A percentile compares a stretch with the other conserved stretches of the same genome.
phyloP scores from a whole-genome alignment of 1,140 invertebrate species.

The Nebria ingens region DNA sequence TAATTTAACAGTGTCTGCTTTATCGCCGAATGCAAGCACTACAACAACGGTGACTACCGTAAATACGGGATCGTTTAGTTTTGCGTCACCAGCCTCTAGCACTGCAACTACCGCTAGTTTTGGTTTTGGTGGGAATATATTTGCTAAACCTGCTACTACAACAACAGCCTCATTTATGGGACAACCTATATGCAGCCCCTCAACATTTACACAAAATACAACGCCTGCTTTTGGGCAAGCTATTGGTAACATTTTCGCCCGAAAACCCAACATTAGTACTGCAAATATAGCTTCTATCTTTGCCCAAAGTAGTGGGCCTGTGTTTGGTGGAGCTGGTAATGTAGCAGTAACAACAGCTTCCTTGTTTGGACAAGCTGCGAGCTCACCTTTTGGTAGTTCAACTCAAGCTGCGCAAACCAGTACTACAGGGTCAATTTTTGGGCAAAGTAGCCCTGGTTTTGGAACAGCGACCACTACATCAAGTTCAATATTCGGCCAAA shows the following conservation, averaged over 20 bases:
- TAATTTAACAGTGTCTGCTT: constrained; percentile 2
- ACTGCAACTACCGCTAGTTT: constrained; percentile 9
- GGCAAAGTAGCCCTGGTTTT: constrained; percentile 13
- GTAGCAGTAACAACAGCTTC: not conserved
- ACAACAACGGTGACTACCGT: not conserved
- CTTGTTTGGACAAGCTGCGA: not conserved
- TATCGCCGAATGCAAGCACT: not conserved
- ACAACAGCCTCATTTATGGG: constrained; percentile 16
- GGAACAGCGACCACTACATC: constrained; percentile 13
- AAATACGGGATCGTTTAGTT: not conserved
- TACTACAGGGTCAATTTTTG: constrained; percentile 20
- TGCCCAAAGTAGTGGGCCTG: constrained; percentile 14
- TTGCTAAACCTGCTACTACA: constrained; percentile 21
- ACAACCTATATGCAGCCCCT: constrained; percentile 25
- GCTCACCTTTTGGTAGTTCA: not conserved
- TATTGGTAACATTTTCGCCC: not conserved
- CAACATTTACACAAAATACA: constrained; percentile 14
- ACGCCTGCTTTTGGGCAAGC: constrained; percentile 13
- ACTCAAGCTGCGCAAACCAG: not conserved
- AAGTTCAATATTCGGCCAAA: constrained; percentile 19
- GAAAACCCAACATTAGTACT: constrained; percentile 4
- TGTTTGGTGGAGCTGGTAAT: constrained; percentile 17
- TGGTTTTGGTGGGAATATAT: constrained; percentile 26
- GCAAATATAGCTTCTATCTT: constrained; percentile 15
- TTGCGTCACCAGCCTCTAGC: constrained; percentile 6